Percentiles rank a stretch among this genome's conserved stretches.
These are phyloP conservation scores for Enteromius trimaculatus DNA, from an alignment of 2,797 vertebrate species.

Conservation along the genomic window DNA sequence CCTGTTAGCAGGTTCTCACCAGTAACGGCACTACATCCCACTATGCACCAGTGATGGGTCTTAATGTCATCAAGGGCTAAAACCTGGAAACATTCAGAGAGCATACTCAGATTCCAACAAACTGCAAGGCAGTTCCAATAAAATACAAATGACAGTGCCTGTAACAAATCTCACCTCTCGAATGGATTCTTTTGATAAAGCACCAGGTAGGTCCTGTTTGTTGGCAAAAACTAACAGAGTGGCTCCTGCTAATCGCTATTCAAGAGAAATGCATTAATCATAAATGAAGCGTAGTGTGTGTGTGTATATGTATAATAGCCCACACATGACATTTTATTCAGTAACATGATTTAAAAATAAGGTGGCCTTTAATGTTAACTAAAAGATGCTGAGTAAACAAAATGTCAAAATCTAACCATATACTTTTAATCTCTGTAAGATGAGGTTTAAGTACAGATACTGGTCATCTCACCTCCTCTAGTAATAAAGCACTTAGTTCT, in stretches of 20 bases:
- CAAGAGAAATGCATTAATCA: not conserved
- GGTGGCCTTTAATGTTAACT: not conserved
- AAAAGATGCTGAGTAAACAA: not conserved
- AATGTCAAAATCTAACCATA: not conserved
- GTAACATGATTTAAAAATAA: not conserved
- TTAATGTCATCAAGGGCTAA: conserved; percentile 84
- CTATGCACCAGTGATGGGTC: conserved; percentile 91
- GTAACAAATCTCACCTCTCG: conserved; percentile 71
- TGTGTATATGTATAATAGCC: not conserved
- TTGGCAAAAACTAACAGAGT: conserved; percentile 91
- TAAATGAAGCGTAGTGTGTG: not conserved
- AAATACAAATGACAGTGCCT: not conserved
- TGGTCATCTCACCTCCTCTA: conserved; percentile 81
- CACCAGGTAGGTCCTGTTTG: conserved; percentile 84
- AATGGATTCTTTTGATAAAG: conserved; percentile 77
- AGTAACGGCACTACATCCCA: conserved; percentile 88
- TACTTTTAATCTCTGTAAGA: not conserved
- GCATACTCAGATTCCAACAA: not conserved
- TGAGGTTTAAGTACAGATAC: not conserved
- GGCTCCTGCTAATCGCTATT: conserved; percentile 87
- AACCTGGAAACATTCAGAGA: conserved; percentile 67
- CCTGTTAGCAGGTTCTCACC: conserved; percentile 86
- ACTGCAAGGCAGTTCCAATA: not conserved
- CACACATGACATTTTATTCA: not conserved
- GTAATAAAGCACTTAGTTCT: conserved; percentile 82